Evolutionary conservation across 2,888 invertebrate species (phyloP), one percentile per base, ranked within the genome.

Genomic region (Apodemia mormo): DNA sequence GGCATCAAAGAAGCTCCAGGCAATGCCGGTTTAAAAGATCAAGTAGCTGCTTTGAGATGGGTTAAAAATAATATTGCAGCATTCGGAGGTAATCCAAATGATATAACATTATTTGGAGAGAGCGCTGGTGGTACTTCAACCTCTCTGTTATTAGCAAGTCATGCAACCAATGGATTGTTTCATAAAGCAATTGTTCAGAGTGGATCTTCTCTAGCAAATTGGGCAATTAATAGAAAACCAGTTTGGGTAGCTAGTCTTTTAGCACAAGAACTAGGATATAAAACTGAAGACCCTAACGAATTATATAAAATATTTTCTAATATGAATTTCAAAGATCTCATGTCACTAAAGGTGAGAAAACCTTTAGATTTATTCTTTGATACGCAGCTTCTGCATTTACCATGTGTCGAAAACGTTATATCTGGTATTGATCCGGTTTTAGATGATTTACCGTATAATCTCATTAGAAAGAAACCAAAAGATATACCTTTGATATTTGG

Each of bases 1-100:
- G 86, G 87, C 7, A 90, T 85, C 4, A 83, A 90, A 77, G 91
- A 90, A 73, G 92, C 88, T 0, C 92, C 92, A 8, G 92, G 92
- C 2, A 93, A 92, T 64, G 90, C 90, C 66, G 92, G 89, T 0
- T 75, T 93, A 1, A 92, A 90, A 80, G 92, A 93, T 69, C 92
- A 92, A 74, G 79, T 92, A 56, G 89, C 90, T 58, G 92, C 92
- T n/a, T 76, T 93, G 14, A 85, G 81, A 74, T 93, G 92, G 92
- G 82, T 93, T 0, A 86, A 89, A 76, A 86, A 84, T 72, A 93
- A 92, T 75, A 90, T 93, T 29, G 88, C 83, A 30, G 85, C 87
- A 0, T 92, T 93, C 71, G 91, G 92, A 9, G 92, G 92, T 9
- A 90, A 93, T 73, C 87, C 89, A 8, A 85, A 92, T 52, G 89